Base-by-base conservation (phyloP, 2,113 vertebrate genomes). In the Australoheros scitulus region DNA sequence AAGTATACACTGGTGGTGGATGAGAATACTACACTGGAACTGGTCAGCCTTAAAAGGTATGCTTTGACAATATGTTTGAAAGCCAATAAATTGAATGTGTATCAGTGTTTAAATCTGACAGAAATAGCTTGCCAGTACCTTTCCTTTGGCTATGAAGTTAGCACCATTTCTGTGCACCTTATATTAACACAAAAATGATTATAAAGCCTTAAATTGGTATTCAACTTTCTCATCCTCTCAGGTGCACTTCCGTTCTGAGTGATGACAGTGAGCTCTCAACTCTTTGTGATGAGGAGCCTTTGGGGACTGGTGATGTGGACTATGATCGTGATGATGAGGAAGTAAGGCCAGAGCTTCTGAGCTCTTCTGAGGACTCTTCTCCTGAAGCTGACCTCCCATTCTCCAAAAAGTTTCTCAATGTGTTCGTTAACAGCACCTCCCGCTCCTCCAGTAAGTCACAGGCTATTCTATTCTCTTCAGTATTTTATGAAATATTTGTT, bases 1-100 rank as follows among this genome's bases (percentile, higher is more conserved):
- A 99, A 99, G 94, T 99, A 99, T 94, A 99, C 98, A 2, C 94
- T 99, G 76, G 98, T 99, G 87, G 98, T 99, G 88, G 98, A 99
- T 8, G 98, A 99, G 91, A 97, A 99, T 93, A 98, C 98, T 14
- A 98, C 98, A 18, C 95, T 99, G 91, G 97, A 99, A 94, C 94
- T 99, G 77, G 97, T 99, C 88, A 99, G 98, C 92, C 96, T 99
- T 85, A 96, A 96, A 93, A 96, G 97, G 94, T 94, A 87, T 34
- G 59, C 4, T 0, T 1, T 64, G 17, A 78, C 29, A 52, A 22
- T 43, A 15, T 36, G 10, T 60, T n/a, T 65, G 15, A 38, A 83
- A 61, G 10, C 3, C 14, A 20, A 58, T 2, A 63, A 61, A 72
- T 18, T 32, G 55, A 61, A n/a, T 14, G 20, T 20, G 6, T 52